Evolutionary conservation across 2,797 vertebrate genomes (phyloP), one percentile per base, ranked within the genome.

Genomic region (Natrix natrix): DNA sequence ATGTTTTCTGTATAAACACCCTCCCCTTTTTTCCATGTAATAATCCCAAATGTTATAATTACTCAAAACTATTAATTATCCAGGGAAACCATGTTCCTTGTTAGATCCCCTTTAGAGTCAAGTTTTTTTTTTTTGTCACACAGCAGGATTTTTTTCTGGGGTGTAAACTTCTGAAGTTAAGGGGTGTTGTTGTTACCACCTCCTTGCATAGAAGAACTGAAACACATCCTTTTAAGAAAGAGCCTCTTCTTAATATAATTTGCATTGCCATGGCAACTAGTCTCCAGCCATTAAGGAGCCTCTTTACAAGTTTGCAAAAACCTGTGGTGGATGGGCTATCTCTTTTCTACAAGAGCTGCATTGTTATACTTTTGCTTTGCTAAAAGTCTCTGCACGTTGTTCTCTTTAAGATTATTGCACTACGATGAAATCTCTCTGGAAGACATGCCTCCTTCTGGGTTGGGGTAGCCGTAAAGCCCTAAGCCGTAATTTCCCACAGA

Each of bases 261-360:
- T 92, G 48, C 14, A 91, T 92, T 61, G 54, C 89, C 89, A 83
- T 94, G 86, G 66, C 91, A 94, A 57, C 89, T n/a, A 89, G 69
- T 86, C 52, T 86, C 52, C 91, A 87, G 83, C 83, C 43, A 87
- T 87, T 66, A 66, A 90, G 74, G 48, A 61, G 52, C n/a, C 57
- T 87, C 16, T 90, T 86, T 86, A 61, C n/a, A 91, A 89, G 52
- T 91, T 89, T 61, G 59, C 54, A 60, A 63, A 59, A 91, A 54
- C 24, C 59, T 86, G 52, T 54, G 55, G 14, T 87, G 91, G 74
- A 90, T 90, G 78, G 48, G n/a, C 61, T 32, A 16, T 48, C 17
- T n/a, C 37, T 14, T 16, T 59, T 54, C 63, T 78, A 88, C 48
- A 83, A 92, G 12, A 83, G 28, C 13, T 26, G 87, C 20, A 56